phyloP scores from a whole-genome alignment of 1,140 invertebrate species.

The Bombus haemorrhoidalis region DNA sequence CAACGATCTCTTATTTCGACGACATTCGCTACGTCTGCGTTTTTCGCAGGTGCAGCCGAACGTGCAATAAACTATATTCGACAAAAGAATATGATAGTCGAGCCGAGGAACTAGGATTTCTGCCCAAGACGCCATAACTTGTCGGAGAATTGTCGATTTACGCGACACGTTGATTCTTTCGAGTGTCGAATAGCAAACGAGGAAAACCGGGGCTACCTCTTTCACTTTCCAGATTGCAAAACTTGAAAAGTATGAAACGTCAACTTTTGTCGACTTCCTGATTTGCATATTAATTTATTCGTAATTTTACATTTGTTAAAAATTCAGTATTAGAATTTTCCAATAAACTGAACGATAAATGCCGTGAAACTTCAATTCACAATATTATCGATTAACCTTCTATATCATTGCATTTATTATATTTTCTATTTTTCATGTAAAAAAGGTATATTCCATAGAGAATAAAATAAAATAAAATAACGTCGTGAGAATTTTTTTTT shows the following conservation, averaged over 20 bases:
- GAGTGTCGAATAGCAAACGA: too few relatives aligned
- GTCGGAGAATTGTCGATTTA: not conserved
- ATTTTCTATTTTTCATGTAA: too few relatives aligned
- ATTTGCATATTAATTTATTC: too few relatives aligned
- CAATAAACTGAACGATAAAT: not conserved
- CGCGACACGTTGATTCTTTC: not conserved
- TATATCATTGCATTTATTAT: too few relatives aligned
- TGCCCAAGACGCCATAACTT: not conserved
- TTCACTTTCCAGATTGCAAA: too few relatives aligned
- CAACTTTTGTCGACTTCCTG: too few relatives aligned
- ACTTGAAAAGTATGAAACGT: too few relatives aligned
- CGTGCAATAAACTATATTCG: not conserved
- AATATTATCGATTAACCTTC: not conserved
- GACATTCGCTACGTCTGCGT: constrained; percentile 28
- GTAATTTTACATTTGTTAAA: not conserved
- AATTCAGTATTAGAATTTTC: not conserved
- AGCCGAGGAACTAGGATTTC: not conserved
- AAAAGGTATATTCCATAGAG: too few relatives aligned
- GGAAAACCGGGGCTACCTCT: too few relatives aligned
- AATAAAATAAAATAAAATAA: not conserved
- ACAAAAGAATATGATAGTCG: not conserved
- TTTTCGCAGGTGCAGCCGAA: constrained; percentile 10
- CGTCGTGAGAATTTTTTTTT: too few relatives aligned
- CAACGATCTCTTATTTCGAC: constrained; percentile 62
- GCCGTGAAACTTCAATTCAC: not conserved